A percentile compares a stretch with the other conserved stretches of the same genome.
phyloP scores from a whole-genome alignment of 2,797 vertebrate genomes.

The Pempheris klunzingeri region DNA sequence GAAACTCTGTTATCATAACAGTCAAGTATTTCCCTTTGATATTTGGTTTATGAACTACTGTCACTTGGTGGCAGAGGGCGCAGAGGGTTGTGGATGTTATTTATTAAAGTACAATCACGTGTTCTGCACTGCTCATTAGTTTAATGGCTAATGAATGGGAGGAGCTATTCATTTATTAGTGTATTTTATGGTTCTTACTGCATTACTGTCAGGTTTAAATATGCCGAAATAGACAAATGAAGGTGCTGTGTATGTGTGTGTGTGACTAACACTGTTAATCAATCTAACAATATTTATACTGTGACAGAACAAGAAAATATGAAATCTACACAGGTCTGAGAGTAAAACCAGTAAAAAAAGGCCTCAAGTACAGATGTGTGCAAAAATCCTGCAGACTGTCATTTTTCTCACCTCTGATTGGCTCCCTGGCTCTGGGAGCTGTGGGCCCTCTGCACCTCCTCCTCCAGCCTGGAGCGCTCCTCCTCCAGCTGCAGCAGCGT shows the following conservation, averaged over 20 bases:
- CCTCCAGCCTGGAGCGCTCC: conserved; percentile 91
- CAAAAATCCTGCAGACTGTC: not conserved
- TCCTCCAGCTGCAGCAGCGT: conserved; percentile 91
- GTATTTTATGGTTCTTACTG: not conserved
- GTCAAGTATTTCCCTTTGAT: not conserved
- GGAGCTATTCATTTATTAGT: not conserved
- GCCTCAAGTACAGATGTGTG: not conserved
- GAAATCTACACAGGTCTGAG: not conserved
- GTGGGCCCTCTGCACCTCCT: conserved; percentile 93
- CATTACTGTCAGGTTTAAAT: not conserved
- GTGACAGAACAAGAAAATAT: not conserved
- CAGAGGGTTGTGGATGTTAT: not conserved
- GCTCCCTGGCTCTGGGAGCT: conserved; percentile 91
- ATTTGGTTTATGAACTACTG: not conserved
- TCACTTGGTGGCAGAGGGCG: not conserved
- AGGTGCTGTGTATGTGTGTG: too few relatives aligned
- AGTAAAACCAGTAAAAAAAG: not conserved
- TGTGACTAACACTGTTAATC: not conserved
- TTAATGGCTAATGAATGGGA: not conserved
- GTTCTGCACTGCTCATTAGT: not conserved
- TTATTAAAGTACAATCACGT: not conserved
- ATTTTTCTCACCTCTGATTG: conserved; percentile 90
- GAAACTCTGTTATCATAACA: not conserved
- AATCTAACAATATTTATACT: not conserved
- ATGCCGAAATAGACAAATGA: not conserved